Evolutionary conservation across 2,797 vertebrate genomes (phyloP).

Genomic region (Apogon talboti): DNA sequence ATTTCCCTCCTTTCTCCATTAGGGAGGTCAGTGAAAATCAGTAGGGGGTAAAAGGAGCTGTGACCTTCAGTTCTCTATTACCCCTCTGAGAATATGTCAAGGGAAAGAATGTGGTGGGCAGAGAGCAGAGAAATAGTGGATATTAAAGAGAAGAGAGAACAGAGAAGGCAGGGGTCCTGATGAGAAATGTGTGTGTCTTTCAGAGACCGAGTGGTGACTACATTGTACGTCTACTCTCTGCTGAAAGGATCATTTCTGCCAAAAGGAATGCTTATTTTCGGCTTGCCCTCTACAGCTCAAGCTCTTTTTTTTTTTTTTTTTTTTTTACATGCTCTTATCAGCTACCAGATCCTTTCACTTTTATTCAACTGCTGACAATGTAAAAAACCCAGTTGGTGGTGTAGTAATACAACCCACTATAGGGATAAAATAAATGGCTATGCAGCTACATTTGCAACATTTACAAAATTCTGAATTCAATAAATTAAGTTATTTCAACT

Average conservation of each 20-base stretch:
- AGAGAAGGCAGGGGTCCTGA: slow-evolving; percentile 27
- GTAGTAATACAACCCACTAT: not conserved
- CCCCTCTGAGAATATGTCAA: slow-evolving; percentile 7
- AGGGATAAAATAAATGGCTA: not conserved
- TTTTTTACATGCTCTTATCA: slow-evolving; percentile 10
- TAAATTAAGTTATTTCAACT: too few species aligned
- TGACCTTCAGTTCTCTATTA: slow-evolving; percentile 51
- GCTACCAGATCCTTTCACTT: slow-evolving; percentile 23
- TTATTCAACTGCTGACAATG: slow-evolving; percentile 34
- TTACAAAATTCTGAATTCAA: too few species aligned
- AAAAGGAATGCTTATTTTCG: slow-evolving; percentile 37
- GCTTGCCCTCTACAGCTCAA: slow-evolving; percentile 10
- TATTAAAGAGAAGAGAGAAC: slow-evolving; percentile 11
- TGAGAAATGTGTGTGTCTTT: slow-evolving; percentile 6
- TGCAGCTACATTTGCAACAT: too few species aligned
- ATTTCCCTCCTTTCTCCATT: slow-evolving; percentile 23
- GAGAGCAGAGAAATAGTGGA: slow-evolving; percentile 15
- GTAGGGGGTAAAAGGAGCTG: slow-evolving; percentile 23
- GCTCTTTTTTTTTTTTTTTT: not conserved
- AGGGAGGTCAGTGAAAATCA: slow-evolving; percentile 34
- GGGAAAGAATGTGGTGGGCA: not conserved
- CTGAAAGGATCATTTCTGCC: slow-evolving; percentile 45
- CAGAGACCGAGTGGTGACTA: not conserved
- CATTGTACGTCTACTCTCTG: slow-evolving; percentile 27
- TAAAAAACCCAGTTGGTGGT: not conserved